Conservation (phyloP, 30 jellyfish, hydroid and myxozoan genomes). For the Clytia hemisphaerica region DNA sequence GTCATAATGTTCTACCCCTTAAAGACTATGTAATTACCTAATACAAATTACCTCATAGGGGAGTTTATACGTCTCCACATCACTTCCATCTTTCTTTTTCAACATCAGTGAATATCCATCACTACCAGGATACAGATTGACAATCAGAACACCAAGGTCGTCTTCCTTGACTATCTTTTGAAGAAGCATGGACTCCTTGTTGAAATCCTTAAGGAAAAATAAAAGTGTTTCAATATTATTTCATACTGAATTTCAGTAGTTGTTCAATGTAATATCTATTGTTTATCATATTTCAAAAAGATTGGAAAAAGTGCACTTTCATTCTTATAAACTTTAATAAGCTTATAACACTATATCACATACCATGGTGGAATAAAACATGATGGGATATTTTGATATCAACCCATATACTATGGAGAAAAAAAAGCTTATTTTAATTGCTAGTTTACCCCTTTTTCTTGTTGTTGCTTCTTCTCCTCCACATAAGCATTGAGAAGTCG, state of each 20-base stretch:
- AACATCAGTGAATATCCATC: slow-evolving; percentile 91
- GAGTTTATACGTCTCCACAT: slow-evolving; percentile 70
- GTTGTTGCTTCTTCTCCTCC: slow-evolving; percentile 41
- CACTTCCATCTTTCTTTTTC: slow-evolving; percentile 50
- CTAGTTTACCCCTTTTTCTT: slow-evolving; percentile 42
- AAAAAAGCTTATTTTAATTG: too few relatives aligned
- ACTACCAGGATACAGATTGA: slow-evolving; percentile 68
- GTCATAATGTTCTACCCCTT: too few relatives aligned
- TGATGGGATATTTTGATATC: not conserved
- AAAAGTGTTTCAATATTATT: too few relatives aligned
- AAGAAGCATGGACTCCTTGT: slow-evolving; percentile 63
- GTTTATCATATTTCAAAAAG: too few relatives aligned
- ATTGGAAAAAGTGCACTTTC: too few relatives aligned
- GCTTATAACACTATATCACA: too few relatives aligned
- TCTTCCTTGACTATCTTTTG: slow-evolving; percentile 70
- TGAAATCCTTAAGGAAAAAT: slow-evolving; percentile 30
- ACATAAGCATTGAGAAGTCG: slow-evolving; percentile 48
- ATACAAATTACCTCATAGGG: slow-evolving; percentile 79
- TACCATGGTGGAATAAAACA: not conserved
- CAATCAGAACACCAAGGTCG: slow-evolving; percentile 58
- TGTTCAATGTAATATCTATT: too few relatives aligned
- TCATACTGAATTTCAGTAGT: too few relatives aligned
- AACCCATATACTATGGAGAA: not conserved
- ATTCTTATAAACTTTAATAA: too few relatives aligned
- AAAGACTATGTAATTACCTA: not conserved